phyloP scores from a whole-genome alignment of 2,113 vertebrate species.

The Ornithorhynchus anatinus region DNA sequence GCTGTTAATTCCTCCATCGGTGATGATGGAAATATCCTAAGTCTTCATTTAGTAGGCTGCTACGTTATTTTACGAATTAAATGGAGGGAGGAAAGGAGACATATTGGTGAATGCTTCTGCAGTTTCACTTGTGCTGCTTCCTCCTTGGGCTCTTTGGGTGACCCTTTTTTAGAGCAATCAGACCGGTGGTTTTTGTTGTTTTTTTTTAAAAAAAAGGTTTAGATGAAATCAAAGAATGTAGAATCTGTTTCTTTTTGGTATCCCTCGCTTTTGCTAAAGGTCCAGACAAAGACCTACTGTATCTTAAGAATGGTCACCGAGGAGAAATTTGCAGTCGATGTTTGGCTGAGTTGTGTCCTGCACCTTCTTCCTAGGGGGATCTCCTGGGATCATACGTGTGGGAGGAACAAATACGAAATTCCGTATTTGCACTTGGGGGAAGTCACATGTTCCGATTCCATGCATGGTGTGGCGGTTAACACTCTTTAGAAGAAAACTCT shows the following conservation, averaged over 20 bases:
- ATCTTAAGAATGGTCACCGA: constrained; percentile 9
- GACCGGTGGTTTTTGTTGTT: constrained; percentile 23
- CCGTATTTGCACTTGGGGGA: constrained; percentile 6
- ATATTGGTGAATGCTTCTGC: constrained; percentile 1
- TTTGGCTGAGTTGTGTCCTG: constrained; percentile 33
- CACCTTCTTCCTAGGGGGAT: neutral
- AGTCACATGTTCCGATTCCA: constrained; percentile 47
- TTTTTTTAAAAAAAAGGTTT: constrained; percentile 57
- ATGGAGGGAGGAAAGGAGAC: constrained; percentile 20
- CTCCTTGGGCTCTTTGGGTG: neutral
- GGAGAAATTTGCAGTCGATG: neutral
- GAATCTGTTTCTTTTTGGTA: constrained; percentile 48
- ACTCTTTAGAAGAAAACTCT: neutral
- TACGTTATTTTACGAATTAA: constrained; percentile 65
- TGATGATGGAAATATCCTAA: neutral
- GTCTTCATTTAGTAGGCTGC: constrained; percentile 26
- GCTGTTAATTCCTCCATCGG: neutral
- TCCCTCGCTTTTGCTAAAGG: constrained; percentile 64
- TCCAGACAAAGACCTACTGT: constrained; percentile 65
- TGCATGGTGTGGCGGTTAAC: constrained; percentile 40
- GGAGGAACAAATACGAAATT: neutral
- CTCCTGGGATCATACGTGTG: neutral
- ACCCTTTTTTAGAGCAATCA: constrained; percentile 41
- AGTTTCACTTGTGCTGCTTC: neutral
- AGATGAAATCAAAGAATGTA: constrained; percentile 72